Base-by-base conservation (phyloP, 2,797 vertebrate species). In the Acomys russatus region DNA sequence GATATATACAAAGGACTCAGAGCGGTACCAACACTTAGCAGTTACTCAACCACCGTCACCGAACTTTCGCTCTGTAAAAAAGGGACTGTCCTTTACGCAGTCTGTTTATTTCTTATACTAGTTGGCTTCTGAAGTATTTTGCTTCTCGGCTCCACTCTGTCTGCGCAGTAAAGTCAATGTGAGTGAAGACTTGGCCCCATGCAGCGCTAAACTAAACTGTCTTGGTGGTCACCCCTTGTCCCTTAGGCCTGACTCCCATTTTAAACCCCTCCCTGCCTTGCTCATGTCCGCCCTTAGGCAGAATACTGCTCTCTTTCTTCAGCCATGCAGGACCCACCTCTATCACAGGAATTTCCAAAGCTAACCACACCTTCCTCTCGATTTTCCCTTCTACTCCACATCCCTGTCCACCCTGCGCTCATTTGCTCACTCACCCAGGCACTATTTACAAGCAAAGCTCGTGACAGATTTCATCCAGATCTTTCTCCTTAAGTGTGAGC, bases 51-150 rank as follows among this genome's bases (percentile, higher is more conserved):
- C 76, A 64, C 10, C 38, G 12, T 86, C n/a, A 38, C 10, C 63
- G 95, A 7, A 17, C 18, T 59, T 94, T 71, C 80, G 63, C 68
- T 96, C 54, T 86, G 9, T 68, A 73, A 68, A 91, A 91, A 92
- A 85, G 73, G 23, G 18, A 54, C 82, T 63, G 70, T 63, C 64
- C 59, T 93, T 77, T 61, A 73, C 51, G 74, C 63, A 70, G n/a
- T 6, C 4, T 22, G 23, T 54, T 71, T 88, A 88, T 73, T 54
- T 63, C 86, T 54, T 94, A 0, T 28, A 68, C 82, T 38, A 64
- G 11, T 88, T 59, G 59, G 17, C 73, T 82, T 94, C 63, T 35
- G 2, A 82, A 78, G 33, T 59, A 4, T 96, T 88, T 92, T 94
- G 91, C 17, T 30, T 61, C n/a, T 79, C 7, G 54, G 82, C n/a